phyloP scores from a whole-genome alignment of 2,797 vertebrate genomes.

The Strix occidentalis region DNA sequence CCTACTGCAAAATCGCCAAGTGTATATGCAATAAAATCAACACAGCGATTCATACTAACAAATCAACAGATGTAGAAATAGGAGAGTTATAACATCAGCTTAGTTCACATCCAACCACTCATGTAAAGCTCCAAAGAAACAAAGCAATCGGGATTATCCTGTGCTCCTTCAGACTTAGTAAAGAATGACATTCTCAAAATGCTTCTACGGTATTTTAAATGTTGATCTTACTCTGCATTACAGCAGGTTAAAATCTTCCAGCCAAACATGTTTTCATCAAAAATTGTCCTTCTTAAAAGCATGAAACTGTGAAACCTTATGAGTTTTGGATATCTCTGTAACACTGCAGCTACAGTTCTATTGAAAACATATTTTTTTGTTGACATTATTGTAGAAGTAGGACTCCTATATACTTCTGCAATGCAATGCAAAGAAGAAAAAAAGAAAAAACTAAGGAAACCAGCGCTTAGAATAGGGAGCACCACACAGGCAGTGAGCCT shows the following conservation, averaged over 20 bases:
- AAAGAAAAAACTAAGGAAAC: not conserved
- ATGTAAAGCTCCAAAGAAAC: not conserved
- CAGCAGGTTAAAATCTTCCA: not conserved
- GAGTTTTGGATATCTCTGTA: not conserved
- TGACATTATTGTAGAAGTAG: not conserved
- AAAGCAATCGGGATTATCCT: slow-evolving; percentile 7
- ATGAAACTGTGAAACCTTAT: not conserved
- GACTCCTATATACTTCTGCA: not conserved
- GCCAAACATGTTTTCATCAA: not conserved
- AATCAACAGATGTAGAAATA: not conserved
- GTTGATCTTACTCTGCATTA: not conserved
- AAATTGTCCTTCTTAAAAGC: not conserved
- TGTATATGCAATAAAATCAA: not conserved
- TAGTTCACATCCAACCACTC: not conserved
- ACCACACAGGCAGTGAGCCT: not conserved
- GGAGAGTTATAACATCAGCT: not conserved
- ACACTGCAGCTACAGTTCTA: not conserved
- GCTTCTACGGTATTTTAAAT: slow-evolving; percentile 8
- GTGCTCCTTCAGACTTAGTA: not conserved
- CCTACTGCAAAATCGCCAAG: not conserved
- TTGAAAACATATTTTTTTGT: not conserved
- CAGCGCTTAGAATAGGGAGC: not conserved
- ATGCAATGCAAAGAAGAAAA: not conserved
- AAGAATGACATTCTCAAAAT: slow-evolving; percentile 43
- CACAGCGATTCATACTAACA: not conserved